These are phyloP conservation scores for Echiichthys vipera DNA, from an alignment of 2,797 vertebrate genomes.

Conservation along the genomic window DNA sequence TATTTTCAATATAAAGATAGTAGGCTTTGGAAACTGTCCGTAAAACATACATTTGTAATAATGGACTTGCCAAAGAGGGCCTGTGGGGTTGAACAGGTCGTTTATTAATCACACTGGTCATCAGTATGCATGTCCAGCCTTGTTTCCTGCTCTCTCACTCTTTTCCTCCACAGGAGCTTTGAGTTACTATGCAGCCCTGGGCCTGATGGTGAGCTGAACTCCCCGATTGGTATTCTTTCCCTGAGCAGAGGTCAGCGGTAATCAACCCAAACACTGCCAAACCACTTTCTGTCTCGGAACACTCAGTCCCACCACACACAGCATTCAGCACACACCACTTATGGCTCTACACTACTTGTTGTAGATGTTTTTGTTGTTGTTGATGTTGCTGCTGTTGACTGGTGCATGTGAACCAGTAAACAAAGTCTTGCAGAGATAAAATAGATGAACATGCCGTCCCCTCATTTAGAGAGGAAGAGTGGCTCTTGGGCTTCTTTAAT, in stretches of 20 bases:
- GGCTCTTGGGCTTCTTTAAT: slow-evolving; percentile 64
- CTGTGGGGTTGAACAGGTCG: slow-evolving; percentile 39
- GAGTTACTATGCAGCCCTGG: slow-evolving; percentile 11
- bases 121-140: slow-evolving; percentile 55
- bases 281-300: slow-evolving; percentile 17
- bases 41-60: slow-evolving; percentile 8
- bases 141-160: slow-evolving; percentile 43
- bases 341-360: background rate
- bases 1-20: background rate
- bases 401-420: slow-evolving; percentile 50
- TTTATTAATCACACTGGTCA: slow-evolving; percentile 52
- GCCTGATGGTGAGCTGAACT: slow-evolving; percentile 20
- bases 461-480: slow-evolving; percentile 42
- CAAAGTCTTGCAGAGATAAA: slow-evolving; percentile 54
- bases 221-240: slow-evolving; percentile 14
- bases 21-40: background rate
- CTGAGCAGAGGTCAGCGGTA: slow-evolving; percentile 29
- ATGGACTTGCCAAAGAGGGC: background rate
- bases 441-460: slow-evolving; percentile 57
- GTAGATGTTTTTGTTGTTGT: slow-evolving; percentile 22
- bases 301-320: slow-evolving; percentile 8
- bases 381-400: slow-evolving; percentile 30
- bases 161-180: slow-evolving; percentile 9
- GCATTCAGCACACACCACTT: slow-evolving; percentile 8
- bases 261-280: slow-evolving; percentile 37